phyloP scores from a whole-genome alignment of 2,797 vertebrate species.

The Cryptoblepharus egeriae region DNA sequence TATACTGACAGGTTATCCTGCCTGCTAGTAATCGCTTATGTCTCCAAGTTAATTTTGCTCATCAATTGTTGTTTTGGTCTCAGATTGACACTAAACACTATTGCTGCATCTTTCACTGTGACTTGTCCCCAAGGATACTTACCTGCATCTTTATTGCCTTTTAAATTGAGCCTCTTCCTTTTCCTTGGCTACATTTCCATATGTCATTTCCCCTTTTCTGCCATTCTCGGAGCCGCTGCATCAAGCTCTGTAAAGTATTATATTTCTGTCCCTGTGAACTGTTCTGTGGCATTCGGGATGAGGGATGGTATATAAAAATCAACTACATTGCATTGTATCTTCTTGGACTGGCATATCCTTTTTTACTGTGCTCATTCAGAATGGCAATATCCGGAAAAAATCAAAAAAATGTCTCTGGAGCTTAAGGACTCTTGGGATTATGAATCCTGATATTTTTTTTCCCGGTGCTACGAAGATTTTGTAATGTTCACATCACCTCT shows the following conservation, averaged over 20 bases:
- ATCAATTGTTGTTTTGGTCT: conserved; percentile 19
- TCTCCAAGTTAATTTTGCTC: conserved; percentile 28
- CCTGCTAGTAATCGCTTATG: conserved; percentile 1
- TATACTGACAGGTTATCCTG: conserved; percentile 34
- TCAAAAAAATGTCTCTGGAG: conserved; percentile 64
- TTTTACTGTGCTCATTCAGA: conserved; percentile 70
- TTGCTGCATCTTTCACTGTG: conserved; percentile 47
- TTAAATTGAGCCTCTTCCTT: conserved; percentile 69
- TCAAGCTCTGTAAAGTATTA: conserved; percentile 75
- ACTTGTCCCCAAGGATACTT: conserved; percentile 60
- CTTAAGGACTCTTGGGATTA: conserved; percentile 72
- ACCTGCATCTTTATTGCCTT: conserved; percentile 67
- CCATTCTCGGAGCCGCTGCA: conserved; percentile 70
- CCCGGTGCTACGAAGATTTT: conserved; percentile 60
- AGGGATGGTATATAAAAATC: conserved; percentile 76
- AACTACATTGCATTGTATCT: conserved; percentile 73
- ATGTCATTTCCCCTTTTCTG: conserved; percentile 75
- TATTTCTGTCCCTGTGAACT: conserved; percentile 73
- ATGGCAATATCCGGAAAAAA: conserved; percentile 56
- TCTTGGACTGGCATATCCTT: conserved; percentile 75
- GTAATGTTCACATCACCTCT: conserved; percentile 72
- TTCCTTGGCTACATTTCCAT: conserved; percentile 71
- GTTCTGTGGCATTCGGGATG: conserved; percentile 75
- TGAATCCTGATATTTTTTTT: conserved; percentile 72
- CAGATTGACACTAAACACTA: conserved; percentile 18